Conservation (phyloP, 2,113 vertebrate genomes). For the Struthidea cinerea region DNA sequence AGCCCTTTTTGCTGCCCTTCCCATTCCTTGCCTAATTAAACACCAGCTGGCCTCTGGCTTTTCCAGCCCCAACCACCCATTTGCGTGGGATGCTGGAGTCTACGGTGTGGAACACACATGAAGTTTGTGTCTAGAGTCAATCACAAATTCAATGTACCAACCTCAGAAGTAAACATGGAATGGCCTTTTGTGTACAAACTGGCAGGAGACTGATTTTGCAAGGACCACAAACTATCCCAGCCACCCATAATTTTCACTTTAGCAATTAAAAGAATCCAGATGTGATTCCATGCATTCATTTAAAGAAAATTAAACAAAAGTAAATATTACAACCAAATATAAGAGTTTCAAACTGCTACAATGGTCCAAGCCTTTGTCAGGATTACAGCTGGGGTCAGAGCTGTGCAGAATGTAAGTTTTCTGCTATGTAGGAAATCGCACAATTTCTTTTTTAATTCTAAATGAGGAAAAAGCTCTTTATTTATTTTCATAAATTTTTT, state of each 20-base stretch:
- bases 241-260: not conserved
- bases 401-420: not conserved
- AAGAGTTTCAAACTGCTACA: not conserved
- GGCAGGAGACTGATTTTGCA: not conserved
- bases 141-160: not conserved
- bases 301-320: not conserved
- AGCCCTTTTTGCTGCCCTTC: not conserved
- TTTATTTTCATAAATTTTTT: not conserved
- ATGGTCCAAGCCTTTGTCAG: not conserved
- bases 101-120: fast-evolving
- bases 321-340: not conserved
- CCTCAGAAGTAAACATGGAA: not conserved
- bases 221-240: not conserved
- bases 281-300: not conserved
- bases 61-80: not conserved
- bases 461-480: not conserved
- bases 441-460: not conserved
- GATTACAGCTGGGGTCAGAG: not conserved
- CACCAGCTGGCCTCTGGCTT: not conserved
- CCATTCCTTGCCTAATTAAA: not conserved
- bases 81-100: not conserved
- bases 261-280: not conserved
- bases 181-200: not conserved
- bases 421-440: not conserved
- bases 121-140: not conserved